These are phyloP conservation scores for Sebastes nivosus DNA, from an alignment of 2,797 vertebrate genomes.

Conservation along the genomic window DNA sequence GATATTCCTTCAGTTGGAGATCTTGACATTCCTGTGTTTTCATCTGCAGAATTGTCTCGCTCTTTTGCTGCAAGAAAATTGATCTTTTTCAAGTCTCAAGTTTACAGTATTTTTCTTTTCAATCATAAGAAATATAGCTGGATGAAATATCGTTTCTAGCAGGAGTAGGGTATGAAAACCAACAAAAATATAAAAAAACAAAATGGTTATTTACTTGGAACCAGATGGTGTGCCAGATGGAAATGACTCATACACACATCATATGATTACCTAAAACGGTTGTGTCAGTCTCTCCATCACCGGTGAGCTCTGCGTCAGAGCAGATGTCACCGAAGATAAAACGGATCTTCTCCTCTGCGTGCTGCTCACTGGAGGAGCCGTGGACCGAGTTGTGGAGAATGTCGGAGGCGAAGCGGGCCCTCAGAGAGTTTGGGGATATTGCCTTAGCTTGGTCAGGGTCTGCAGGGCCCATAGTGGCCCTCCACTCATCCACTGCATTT, in stretches of 20 bases:
- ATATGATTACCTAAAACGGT: constrained; percentile 45
- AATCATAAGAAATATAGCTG: background rate
- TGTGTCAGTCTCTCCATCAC: constrained; percentile 36
- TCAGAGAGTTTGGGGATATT: constrained; percentile 82
- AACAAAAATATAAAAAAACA: background rate
- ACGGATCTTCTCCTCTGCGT: constrained; percentile 77
- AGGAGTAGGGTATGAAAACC: background rate
- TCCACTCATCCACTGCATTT: constrained; percentile 92
- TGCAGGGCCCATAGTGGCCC: constrained; percentile 87
- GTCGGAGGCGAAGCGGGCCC: constrained; percentile 86
- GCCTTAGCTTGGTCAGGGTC: constrained; percentile 86
- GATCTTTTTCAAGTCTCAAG: background rate
- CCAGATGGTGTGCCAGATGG: constrained; percentile 20
- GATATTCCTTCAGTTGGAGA: constrained; percentile 44
- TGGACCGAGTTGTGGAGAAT: constrained; percentile 89
- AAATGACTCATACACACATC: constrained; percentile 9
- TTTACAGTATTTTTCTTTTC: background rate
- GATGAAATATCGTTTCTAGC: background rate
- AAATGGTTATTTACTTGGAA: constrained; percentile 5
- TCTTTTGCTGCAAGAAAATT: constrained; percentile 47
- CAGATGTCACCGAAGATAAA: constrained; percentile 80
- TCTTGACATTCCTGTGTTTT: constrained; percentile 42
- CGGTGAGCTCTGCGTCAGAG: constrained; percentile 41
- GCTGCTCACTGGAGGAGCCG: constrained; percentile 83
- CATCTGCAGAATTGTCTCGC: constrained; percentile 45